Conservation (phyloP, 1,140 invertebrate species). For the Drosophila prosaltans region DNA sequence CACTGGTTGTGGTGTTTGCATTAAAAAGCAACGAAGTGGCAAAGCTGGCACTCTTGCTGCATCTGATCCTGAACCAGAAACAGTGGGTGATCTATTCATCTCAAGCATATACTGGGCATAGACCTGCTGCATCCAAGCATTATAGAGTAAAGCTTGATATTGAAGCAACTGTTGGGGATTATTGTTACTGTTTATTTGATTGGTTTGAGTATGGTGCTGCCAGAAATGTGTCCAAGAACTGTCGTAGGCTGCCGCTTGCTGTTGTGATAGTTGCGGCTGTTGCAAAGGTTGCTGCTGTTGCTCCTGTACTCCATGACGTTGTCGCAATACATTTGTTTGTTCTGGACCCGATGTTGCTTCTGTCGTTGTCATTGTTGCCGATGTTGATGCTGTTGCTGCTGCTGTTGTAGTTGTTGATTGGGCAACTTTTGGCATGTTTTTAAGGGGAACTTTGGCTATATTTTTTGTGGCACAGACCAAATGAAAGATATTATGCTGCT, state of each 20-base stretch:
- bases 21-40: neutral
- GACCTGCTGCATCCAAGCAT: constrained; percentile 90
- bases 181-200: constrained; percentile 10
- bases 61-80: constrained; percentile 20
- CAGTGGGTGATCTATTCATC: constrained; percentile 84
- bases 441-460: constrained; percentile 53
- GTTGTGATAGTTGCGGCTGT: constrained; percentile 16
- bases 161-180: constrained; percentile 38
- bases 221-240: constrained; percentile 49
- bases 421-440: constrained; percentile 48
- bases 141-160: constrained; percentile 70
- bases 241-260: constrained; percentile 9
- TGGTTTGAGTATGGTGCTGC: constrained; percentile 41
- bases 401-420: constrained; percentile 15
- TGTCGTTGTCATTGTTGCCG: constrained; percentile 78
- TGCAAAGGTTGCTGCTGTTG: constrained; percentile 44
- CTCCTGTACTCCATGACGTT: constrained; percentile 18
- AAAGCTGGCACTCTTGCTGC: constrained; percentile 21
- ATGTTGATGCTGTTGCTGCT: constrained; percentile 59
- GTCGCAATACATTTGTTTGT: constrained; percentile 2
- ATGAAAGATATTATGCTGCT: constrained; percentile 91
- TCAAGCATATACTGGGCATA: constrained; percentile 93
- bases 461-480: constrained; percentile 88
- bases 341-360: neutral
- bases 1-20: neutral